Evolutionary conservation across 2,113 vertebrate genomes (phyloP), one percentile per base, ranked within the genome.

Genomic region (Leuciscus idus): DNA sequence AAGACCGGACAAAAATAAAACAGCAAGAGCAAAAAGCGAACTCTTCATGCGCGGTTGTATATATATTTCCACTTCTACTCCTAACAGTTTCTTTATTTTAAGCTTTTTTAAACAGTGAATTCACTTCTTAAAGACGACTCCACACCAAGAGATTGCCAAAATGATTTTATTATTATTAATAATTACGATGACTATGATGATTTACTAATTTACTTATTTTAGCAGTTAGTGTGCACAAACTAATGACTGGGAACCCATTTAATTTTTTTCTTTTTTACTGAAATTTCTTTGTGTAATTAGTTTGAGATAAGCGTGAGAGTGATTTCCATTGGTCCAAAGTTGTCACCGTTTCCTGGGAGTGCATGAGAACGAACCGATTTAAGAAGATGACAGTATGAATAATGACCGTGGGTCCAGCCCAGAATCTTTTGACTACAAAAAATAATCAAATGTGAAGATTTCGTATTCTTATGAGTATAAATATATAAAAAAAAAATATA

Each of bases 331-430:
- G 95, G 95, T 96, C 97, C 95, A 95, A 95, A 96, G 92, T 95
- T 95, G 97, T 96, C 96, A 95, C 96, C 94, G 94, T 97, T 97
- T 97, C 97, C 95, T 97, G 96, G 92, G 93, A 97, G 95, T 98
- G 98, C 98, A 99, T 99, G 97, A 96, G 94, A 95, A 95, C 95
- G 9, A 86, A 87, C 78, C 82, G 26, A 76, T 77, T 17, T 84
- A 83, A 62, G 52, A 88, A 79, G 78, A 82, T 62, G 62, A 85
- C 83, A 77, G 95, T 94, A 88, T 92, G 92, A 93, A 94, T 92
- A 93, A 92, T 89, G 93, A 95, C 92, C 90, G 90, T 94, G 79
- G 90, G 96, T 96, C 95, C 93, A 95, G 94, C 95, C 91, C 92
- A 92, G 94, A 95, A 93, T 80, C 92, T 93, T 95, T 96, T 96